These are phyloP conservation scores for Leptinotarsa haldemani DNA, from an alignment of 2,888 invertebrate genomes.

Conservation along the genomic window DNA sequence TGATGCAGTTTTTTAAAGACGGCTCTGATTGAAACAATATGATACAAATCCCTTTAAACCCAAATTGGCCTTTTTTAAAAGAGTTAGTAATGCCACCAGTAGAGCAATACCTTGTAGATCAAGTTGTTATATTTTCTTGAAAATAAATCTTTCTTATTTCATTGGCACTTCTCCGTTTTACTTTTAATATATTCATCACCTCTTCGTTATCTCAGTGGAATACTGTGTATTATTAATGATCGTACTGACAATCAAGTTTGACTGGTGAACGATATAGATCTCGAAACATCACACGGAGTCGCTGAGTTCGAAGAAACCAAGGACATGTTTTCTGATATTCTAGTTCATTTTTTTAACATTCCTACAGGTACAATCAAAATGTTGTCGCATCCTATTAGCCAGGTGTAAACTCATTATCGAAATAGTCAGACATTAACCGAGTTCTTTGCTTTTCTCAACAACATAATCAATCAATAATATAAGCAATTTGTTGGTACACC, in stretches of 20 bases:
- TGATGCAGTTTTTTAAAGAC: no score
- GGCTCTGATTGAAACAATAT: no score
- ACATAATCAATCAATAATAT: conserved; percentile 15
- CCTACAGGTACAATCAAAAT: neutral
- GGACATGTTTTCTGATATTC: neutral
- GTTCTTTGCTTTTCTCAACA: neutral
- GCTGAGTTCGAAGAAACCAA: neutral
- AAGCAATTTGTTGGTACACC: conserved; percentile 15
- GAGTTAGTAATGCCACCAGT: no score
- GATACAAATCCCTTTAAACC: no score
- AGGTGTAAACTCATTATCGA: conserved; percentile 10
- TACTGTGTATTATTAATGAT: no score
- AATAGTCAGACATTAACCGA: conserved; percentile 10
- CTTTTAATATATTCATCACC: no score
- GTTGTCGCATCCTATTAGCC: neutral
- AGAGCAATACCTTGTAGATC: no score
- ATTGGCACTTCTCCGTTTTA: no score
- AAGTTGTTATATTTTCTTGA: no score
- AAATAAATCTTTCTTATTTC: no score
- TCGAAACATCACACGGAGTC: neutral
- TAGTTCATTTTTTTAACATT: neutral
- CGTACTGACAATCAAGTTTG: neutral
- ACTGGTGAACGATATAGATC: neutral
- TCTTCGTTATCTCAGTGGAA: no score
- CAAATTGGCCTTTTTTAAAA: no score